Evolutionary conservation across 1,140 invertebrate species (phyloP), one percentile per base, ranked within the genome.

Genomic region (Pseudomyrmex concolor): DNA sequence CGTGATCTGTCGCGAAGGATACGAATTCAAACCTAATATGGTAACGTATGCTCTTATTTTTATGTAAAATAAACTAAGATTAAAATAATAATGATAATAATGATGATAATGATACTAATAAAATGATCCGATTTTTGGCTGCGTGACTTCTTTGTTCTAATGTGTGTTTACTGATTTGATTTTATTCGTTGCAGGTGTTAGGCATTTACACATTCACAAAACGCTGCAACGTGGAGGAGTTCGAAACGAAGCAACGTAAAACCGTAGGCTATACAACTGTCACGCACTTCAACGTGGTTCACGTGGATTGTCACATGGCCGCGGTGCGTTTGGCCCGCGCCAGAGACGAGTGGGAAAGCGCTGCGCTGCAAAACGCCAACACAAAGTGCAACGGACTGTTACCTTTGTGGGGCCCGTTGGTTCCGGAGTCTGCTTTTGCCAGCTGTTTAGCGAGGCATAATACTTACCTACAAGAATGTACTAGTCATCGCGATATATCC

Each of bases 161-260:
- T 55, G 43, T 19, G 17, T 77, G 15, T 12, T 0, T 60, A 7
- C 19, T n/a, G 45, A 48, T 74, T 77, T 80, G 13, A 19, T 57
- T 70, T 9, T 15, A 12, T 59, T 57, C 54, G n/a, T 0, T 70
- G 5, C 54, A 96, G 95, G 97, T 99, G 19, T 95, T 99, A 0
- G 99, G 98, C 48, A 97, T 99, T 86, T 99, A 99, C 92, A 99
- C 99, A 0, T 99, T 98, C 92, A 99, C 98, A 12, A 99, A 99
- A 94, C 96, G 98, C 12, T 98, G 97, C 90, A 97, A 97, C 90
- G 96, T 99, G n/a, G 99, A 99, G 89, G 98, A 99, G 89, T 97
- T 96, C 92, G 99, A 99, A 92, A 95, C 96, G 55, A 98, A 98
- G 92, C 95, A 96, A 15, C 95, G 97, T 57, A 97, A 98, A 92